Base-by-base conservation (phyloP, 2,113 vertebrate species). In the Stegastes partitus region DNA sequence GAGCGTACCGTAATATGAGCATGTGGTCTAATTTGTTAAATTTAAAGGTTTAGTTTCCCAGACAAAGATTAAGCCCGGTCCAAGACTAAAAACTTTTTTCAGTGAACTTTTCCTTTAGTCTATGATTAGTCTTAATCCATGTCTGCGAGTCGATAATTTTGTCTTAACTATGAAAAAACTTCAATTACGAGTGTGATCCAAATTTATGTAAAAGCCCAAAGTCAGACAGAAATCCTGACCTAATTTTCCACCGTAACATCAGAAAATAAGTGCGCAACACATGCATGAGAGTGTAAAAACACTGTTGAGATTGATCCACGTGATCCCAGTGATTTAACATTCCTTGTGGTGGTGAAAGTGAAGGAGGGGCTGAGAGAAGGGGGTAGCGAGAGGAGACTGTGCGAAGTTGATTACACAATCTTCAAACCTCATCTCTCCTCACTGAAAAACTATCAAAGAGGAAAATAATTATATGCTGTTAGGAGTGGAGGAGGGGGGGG, bases 281-380 rank as follows among this genome's bases (percentile, higher is more conserved):
- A 70, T 65, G 62, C 65, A 72, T 14, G 45, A 53, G 65, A 66
- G 73, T 76, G 61, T 83, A 62, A 85, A 81, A 88, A 87, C 76
- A 87, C 84, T 87, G 86, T 84, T 80, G 84, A 74, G 69, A 80
- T 80, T 86, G 77, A 81, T 83, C 77, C 85, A 89, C 56, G 25
- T 88, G 88, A 92, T 81, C 82, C 50, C 49, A 34, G 42, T 68
- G 83, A 85, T 89, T 81, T 90, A 85, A 86, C 85, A 92, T 92
- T 92, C 89, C 78, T 87, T 68, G 73, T 68, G 77, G 79, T 83
- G 81, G 71, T 81, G 70, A 86, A 77, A 83, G 77, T 81, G 78
- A 83, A 67, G 78, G 71, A 67, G 70, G 66, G 82, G 31, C n/a
- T 18, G 39, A 73, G 67, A 65, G 45, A 69, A 72, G 74, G 54